Conservation (phyloP, 2,888 invertebrate genomes). For the Lacanobia oleracea region DNA sequence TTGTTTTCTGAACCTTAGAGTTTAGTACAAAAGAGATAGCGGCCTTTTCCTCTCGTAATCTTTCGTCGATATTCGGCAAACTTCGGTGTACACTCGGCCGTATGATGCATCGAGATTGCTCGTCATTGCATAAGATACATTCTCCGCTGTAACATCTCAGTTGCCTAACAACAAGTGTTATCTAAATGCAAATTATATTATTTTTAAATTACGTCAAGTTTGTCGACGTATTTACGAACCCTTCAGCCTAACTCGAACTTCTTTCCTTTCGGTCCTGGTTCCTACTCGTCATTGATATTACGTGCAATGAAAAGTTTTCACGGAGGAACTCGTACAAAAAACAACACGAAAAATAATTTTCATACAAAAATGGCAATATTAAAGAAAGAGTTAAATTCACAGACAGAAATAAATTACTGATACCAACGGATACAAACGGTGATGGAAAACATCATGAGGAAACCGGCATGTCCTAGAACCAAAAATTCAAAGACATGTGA, state of each 20-base stretch:
- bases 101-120: constrained; percentile 60
- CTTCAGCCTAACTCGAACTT: not conserved
- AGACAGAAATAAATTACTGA: too few species aligned
- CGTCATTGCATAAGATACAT: constrained; percentile 66
- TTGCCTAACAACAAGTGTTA: constrained; percentile 63
- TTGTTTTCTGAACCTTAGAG: not conserved
- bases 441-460: too few species aligned
- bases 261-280: not conserved
- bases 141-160: constrained; percentile 61
- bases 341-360: too few species aligned
- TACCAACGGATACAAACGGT: too few species aligned
- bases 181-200: constrained; percentile 60
- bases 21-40: not conserved
- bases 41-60: not conserved
- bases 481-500: too few species aligned
- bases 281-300: not conserved
- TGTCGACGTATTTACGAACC: constrained; percentile 15
- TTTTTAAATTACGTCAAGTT: constrained; percentile 44
- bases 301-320: too few species aligned
- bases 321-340: too few species aligned
- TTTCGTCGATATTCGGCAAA: constrained; percentile 30
- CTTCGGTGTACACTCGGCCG: constrained; percentile 41
- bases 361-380: too few species aligned
- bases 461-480: too few species aligned
- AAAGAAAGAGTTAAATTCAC: too few species aligned